Evolutionary conservation across 2,113 vertebrate species (phyloP).

Genomic region (Perca fluviatilis): DNA sequence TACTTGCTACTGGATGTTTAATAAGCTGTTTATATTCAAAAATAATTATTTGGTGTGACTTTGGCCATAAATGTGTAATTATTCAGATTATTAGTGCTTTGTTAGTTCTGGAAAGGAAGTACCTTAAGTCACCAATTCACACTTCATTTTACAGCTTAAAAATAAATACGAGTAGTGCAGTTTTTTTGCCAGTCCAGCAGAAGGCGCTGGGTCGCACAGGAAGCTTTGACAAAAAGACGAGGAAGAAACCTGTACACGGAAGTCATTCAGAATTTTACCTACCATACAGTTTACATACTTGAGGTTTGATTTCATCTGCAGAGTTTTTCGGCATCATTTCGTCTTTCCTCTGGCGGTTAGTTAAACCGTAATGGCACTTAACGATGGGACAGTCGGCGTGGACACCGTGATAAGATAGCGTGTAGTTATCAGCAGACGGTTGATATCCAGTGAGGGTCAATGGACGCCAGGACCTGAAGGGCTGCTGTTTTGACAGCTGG

Average conservation of each 20-base stretch:
- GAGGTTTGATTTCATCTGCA: background rate
- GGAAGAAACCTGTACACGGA: slow-evolving; percentile 73
- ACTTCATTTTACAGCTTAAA: background rate
- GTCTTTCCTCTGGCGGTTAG: fast-evolving
- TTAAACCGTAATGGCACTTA: background rate
- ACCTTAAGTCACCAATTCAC: background rate
- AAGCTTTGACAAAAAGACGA: background rate
- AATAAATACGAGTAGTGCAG: background rate
- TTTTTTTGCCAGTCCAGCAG: slow-evolving; percentile 18
- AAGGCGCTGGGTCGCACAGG: slow-evolving; percentile 16
- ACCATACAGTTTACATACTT: background rate
- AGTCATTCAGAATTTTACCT: slow-evolving; percentile 38
- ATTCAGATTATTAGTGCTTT: no score
- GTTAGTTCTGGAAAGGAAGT: no score
- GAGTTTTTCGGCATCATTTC: background rate
- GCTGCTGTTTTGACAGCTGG: slow-evolving; percentile 79
- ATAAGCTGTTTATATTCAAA: background rate
- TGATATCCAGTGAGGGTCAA: slow-evolving; percentile 33
- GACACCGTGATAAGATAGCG: background rate
- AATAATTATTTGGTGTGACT: background rate
- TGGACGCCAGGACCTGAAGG: slow-evolving; percentile 66
- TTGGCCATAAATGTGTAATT: background rate
- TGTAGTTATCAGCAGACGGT: background rate
- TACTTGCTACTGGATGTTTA: background rate
- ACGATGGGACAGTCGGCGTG: background rate